Base-by-base conservation (phyloP, 92 coral and sea anemone genomes). In the Phenganax subtilis region DNA sequence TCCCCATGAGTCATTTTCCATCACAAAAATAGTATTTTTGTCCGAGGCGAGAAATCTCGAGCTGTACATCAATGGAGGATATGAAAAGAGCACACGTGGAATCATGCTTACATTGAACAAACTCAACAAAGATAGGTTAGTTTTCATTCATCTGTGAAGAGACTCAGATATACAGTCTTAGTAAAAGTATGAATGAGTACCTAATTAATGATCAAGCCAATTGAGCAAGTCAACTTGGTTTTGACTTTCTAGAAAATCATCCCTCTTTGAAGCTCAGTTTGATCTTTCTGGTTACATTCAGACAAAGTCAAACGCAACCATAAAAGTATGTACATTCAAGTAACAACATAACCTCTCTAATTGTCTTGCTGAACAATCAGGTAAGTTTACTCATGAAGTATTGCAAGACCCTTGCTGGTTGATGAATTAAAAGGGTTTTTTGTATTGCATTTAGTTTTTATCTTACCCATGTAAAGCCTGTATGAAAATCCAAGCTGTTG, bases 31-130 rank as follows among this genome's bases (percentile, higher is more conserved):
- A 57, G 91, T 91, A 55, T 90, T 94, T 82, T 96, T 94, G 55
- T 94, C 98, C 7, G 98, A 94, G 86, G 98, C 98, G 54, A 90
- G 98, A 72, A 91, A 94, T 87, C 93, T 94, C 71, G 98, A 94
- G 83, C 81, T 94, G 80, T 94, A 94, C 65, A 85, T 94, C 59
- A 92, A 94, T 82, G 97, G 89, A n/a, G 87, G 80, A 72, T 94
- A 94, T 80, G 98, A 91, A 55, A 94, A 87, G 84, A 94, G 92
- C 9, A 91, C 97, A 12, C 90, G 86, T 84, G 98, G 98, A 51
- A 92, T 94, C 65, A 94, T 91, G 98, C 90, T 94, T 12, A 94
- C 98, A 51, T 92, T 94, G 31, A 86, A 85, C 77, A 91, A 91
- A 74, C 90, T 94, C 25, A 86, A 85, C 77, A 91, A 91, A 77